Conservation (phyloP, 1,140 invertebrate species). For the Lanistes nyassanus region DNA sequence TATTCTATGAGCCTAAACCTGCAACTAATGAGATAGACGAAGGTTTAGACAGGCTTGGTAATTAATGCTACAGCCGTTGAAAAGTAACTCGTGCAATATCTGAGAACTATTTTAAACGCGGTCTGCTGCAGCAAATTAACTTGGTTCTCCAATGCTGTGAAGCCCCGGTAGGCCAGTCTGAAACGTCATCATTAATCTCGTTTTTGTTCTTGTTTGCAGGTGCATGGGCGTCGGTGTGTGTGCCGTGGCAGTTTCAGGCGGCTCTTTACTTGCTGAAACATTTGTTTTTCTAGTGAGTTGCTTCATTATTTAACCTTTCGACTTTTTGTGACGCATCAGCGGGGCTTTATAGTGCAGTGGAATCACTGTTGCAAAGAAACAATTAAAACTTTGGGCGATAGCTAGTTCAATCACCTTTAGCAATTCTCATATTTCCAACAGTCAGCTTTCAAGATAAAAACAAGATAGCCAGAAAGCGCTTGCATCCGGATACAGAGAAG, state of each 20-base stretch:
- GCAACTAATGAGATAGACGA: background rate
- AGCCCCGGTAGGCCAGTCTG: background rate
- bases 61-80: background rate
- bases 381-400: too few relatives aligned
- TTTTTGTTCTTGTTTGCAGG: constrained; percentile 25
- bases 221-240: constrained; percentile 41
- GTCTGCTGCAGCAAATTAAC: background rate
- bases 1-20: background rate
- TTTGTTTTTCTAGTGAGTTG: constrained; percentile 26
- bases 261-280: constrained; percentile 29
- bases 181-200: background rate
- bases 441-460: too few relatives aligned
- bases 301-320: background rate
- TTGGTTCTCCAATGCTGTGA: background rate
- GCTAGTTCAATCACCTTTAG: too few relatives aligned
- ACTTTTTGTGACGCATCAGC: too few relatives aligned
- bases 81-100: background rate
- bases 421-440: too few relatives aligned
- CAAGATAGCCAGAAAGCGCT: too few relatives aligned
- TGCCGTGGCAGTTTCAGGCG: constrained; percentile 27
- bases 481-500: too few relatives aligned
- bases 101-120: background rate
- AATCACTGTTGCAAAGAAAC: too few relatives aligned
- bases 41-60: too few relatives aligned
- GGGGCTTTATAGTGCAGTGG: too few relatives aligned